Conservation (phyloP, 2,113 vertebrate species). For the Astur gentilis region DNA sequence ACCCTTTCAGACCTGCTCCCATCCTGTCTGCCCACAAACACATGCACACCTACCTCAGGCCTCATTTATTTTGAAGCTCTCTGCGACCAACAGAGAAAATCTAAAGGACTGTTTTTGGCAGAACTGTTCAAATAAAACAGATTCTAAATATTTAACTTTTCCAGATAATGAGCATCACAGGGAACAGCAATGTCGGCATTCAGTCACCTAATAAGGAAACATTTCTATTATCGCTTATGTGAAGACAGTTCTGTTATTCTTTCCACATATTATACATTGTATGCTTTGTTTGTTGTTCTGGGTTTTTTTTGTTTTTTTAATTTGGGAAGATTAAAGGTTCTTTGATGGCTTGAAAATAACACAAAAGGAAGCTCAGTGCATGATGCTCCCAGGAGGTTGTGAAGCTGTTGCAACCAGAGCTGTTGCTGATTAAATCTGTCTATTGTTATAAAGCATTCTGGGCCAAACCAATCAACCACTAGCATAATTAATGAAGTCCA, state of each 20-base stretch:
- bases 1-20: not conserved
- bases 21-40: not conserved
- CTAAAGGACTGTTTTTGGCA: not conserved
- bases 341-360: not conserved
- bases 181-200: not conserved
- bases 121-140: slow-evolving; percentile 8
- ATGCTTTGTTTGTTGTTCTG: not conserved
- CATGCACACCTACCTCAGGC: not conserved
- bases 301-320: not conserved
- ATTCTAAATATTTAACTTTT: slow-evolving; percentile 67
- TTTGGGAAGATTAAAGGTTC: not conserved
- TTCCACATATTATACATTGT: not conserved
- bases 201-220: slow-evolving; percentile 62
- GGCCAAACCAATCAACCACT: not conserved
- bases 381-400: not conserved
- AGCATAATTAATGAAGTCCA: not conserved
- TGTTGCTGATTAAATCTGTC: slow-evolving; percentile 15
- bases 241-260: slow-evolving; percentile 51
- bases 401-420: not conserved
- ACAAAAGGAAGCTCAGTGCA: not conserved
- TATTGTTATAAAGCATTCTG: not conserved
- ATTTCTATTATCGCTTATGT: not conserved
- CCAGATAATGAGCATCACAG: slow-evolving; percentile 3
- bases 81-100: not conserved
- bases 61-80: not conserved